These are phyloP conservation scores for Hypolimnas misippus DNA, from an alignment of 2,888 invertebrate species.

Conservation along the genomic window DNA sequence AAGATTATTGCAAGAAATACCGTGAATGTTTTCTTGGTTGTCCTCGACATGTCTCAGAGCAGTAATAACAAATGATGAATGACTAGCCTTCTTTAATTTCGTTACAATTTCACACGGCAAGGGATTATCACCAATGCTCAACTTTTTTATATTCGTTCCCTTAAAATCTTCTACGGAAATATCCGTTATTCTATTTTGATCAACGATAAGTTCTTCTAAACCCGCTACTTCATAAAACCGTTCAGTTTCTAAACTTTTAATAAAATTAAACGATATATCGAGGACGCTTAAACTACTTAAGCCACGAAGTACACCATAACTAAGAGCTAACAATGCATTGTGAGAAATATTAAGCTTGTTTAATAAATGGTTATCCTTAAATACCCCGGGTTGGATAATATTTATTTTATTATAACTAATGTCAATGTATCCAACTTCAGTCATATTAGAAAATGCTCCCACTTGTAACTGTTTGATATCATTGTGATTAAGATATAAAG, in stretches of 20 bases:
- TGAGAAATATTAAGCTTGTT: conserved; percentile 61
- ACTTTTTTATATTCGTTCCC: conserved; percentile 49
- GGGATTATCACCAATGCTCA: conserved; percentile 70
- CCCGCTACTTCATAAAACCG: conserved; percentile 58
- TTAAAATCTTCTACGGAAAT: conserved; percentile 56
- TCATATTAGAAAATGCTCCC: conserved; percentile 52
- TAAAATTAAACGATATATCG: conserved; percentile 64
- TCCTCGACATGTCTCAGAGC: conserved; percentile 51
- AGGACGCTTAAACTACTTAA: conserved; percentile 53
- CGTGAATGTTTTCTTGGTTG: conserved; percentile 51
- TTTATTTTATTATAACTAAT: conserved; percentile 61
- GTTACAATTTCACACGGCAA: conserved; percentile 59
- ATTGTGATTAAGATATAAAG: conserved; percentile 56
- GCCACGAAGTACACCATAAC: conserved; percentile 64
- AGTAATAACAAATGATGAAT: conserved; percentile 51
- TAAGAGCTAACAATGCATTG: conserved; percentile 55
- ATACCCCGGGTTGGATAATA: conserved; percentile 62
- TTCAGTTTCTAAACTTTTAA: conserved; percentile 59
- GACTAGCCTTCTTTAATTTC: conserved; percentile 47
- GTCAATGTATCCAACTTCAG: conserved; percentile 53
- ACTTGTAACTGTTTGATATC: conserved; percentile 50
- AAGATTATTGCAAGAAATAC: conserved; percentile 49
- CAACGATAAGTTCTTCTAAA: conserved; percentile 57
- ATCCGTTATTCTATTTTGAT: conserved; percentile 59
- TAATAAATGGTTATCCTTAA: conserved; percentile 57